Evolutionary conservation across 2,888 invertebrate species (phyloP).

Genomic region (Panzeria rudis): DNA sequence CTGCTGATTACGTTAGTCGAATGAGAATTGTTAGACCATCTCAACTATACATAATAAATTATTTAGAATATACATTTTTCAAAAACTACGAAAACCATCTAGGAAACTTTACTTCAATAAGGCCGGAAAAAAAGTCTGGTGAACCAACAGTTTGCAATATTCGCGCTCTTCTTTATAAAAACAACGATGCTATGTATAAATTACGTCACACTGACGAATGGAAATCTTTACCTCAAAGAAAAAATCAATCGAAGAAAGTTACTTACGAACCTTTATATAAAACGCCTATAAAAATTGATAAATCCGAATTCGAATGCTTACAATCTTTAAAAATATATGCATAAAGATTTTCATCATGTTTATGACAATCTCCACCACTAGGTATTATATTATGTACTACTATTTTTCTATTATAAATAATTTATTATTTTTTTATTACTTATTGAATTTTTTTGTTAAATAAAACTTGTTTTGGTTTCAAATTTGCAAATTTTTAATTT

Average conservation of each 20-base stretch:
- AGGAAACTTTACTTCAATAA: slow-evolving; percentile 32
- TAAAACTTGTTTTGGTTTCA: too few relatives aligned
- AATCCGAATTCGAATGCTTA: slow-evolving; percentile 15
- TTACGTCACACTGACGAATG: slow-evolving; percentile 36
- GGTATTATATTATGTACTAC: slow-evolving; percentile 26
- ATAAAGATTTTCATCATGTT: slow-evolving; percentile 22
- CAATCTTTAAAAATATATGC: slow-evolving; percentile 20
- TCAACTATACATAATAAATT: slow-evolving; percentile 17
- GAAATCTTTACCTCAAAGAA: slow-evolving; percentile 34
- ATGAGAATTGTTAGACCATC: too few relatives aligned
- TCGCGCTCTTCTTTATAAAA: slow-evolving; percentile 33
- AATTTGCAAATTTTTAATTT: slow-evolving; percentile 9
- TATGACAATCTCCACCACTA: too few relatives aligned
- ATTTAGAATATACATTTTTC: slow-evolving; percentile 16
- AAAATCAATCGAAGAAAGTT: slow-evolving; percentile 28
- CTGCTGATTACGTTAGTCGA: slow-evolving; percentile 25
- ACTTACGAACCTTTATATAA: slow-evolving; percentile 8
- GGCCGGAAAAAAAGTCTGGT: too few relatives aligned
- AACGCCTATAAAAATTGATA: slow-evolving; percentile 20
- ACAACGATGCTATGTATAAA: slow-evolving; percentile 15
- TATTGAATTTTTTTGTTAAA: neutral
- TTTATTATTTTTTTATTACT: slow-evolving; percentile 8
- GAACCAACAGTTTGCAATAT: slow-evolving; percentile 14
- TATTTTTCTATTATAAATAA: neutral
- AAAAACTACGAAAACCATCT: slow-evolving; percentile 27